phyloP scores from a whole-genome alignment of 2,888 invertebrate species.

The Meteorus colon region DNA sequence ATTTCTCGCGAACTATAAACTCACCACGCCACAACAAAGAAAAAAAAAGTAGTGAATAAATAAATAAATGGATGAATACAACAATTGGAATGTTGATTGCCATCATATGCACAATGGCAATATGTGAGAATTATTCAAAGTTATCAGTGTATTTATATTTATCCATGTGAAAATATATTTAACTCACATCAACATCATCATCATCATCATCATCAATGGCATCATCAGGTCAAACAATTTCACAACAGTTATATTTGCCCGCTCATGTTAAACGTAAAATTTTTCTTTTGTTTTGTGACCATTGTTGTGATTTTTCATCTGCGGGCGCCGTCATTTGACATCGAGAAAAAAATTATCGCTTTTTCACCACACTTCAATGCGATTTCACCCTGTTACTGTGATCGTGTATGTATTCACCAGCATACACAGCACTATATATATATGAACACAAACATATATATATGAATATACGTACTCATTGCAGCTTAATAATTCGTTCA shows the following conservation, averaged over 20 bases:
- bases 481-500: conserved; percentile 67
- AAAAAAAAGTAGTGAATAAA: not conserved
- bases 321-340: conserved; percentile 43
- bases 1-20: conserved; percentile 17
- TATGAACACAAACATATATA: conserved; percentile 9
- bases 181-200: conserved; percentile 20
- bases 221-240: conserved; percentile 10
- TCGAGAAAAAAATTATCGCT: conserved; percentile 45
- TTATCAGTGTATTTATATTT: conserved; percentile 32
- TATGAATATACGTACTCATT: conserved; percentile 27
- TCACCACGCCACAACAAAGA: not conserved
- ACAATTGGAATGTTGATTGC: conserved; percentile 32
- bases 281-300: conserved; percentile 24
- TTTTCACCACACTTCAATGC: conserved; percentile 42
- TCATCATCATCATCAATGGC: conserved; percentile 6
- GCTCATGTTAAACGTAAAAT: conserved; percentile 15
- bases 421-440: not conserved
- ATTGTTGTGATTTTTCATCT: conserved; percentile 40
- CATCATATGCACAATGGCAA: conserved; percentile 1
- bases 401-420: not conserved
- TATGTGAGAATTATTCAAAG: conserved; percentile 37
- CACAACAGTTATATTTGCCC: conserved; percentile 20
- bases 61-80: not conserved
- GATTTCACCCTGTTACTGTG: conserved; percentile 32
- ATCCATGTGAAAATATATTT: conserved; percentile 7